Conservation (phyloP, 2,888 invertebrate genomes). For the Hofmannophila pseudospretella region DNA sequence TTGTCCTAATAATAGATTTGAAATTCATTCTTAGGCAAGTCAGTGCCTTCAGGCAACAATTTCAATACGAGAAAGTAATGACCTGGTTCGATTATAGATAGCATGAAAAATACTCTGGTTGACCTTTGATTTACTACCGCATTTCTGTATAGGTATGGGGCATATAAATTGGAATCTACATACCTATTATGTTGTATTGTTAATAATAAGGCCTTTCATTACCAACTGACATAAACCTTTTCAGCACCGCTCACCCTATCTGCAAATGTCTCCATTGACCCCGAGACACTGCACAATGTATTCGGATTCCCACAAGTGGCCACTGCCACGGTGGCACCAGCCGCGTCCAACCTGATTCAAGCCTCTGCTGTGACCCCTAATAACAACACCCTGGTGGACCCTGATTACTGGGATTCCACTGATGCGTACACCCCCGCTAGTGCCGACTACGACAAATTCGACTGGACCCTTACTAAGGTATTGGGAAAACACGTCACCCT, state of each 20-base stretch:
- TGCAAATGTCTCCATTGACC: conserved; percentile 24
- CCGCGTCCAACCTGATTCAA: conserved; percentile 23
- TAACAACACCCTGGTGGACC: conserved; percentile 32
- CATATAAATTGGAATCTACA: too few relatives aligned
- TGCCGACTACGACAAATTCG: conserved; percentile 78
- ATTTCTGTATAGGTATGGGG: too few relatives aligned
- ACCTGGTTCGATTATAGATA: too few relatives aligned
- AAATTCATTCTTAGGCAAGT: too few relatives aligned
- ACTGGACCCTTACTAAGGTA: conserved; percentile 82
- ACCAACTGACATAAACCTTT: too few relatives aligned
- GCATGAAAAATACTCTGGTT: too few relatives aligned
- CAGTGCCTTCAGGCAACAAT: too few relatives aligned
- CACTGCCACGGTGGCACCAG: conserved; percentile 6
- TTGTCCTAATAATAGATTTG: too few relatives aligned
- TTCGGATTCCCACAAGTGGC: conserved; percentile 30
- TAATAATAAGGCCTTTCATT: too few relatives aligned
- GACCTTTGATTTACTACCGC: too few relatives aligned
- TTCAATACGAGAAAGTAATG: too few relatives aligned
- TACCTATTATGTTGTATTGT: too few relatives aligned
- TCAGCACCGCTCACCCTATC: conserved; percentile 29
- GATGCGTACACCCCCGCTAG: conserved; percentile 39
- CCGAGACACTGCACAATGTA: conserved; percentile 32
- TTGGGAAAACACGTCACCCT: not conserved
- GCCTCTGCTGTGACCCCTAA: conserved; percentile 34
- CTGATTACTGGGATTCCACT: conserved; percentile 39